A percentile compares a stretch with the other conserved stretches of the same genome.
Evolutionary conservation across 1,140 invertebrate species (phyloP).

Genomic region (Drosophila asahinai): DNA sequence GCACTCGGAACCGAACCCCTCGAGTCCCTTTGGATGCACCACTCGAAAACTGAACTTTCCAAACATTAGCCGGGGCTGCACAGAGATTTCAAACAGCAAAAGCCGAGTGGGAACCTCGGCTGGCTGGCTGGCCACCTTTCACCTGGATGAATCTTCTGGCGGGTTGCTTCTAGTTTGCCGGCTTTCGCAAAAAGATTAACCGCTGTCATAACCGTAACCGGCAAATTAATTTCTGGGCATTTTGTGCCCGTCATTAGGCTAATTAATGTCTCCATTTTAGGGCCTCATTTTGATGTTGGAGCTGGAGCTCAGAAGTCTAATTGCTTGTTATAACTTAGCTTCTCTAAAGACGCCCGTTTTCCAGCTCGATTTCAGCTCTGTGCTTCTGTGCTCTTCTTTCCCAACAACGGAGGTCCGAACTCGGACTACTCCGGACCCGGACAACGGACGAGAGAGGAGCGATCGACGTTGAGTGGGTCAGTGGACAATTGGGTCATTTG

Average conservation of each 20-base stretch:
- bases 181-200: conserved; percentile 60
- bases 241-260: conserved; percentile 79
- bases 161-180: conserved; percentile 11
- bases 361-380: conserved; percentile 22
- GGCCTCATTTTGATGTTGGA: conserved; percentile 44
- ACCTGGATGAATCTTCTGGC: conserved; percentile 34
- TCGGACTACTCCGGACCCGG: conserved; percentile 43
- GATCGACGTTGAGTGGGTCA: conserved; percentile 76
- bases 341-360: conserved; percentile 48
- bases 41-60: conserved; percentile 73
- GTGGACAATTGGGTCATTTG: conserved; percentile 85
- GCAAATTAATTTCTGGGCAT: conserved; percentile 76
- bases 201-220: conserved; percentile 80
- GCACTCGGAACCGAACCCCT: conserved; percentile 25
- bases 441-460: conserved; percentile 49
- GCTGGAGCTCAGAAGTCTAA: conserved; percentile 8
- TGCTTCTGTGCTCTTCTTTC: conserved; percentile 43
- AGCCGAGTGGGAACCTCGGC: conserved; percentile 28
- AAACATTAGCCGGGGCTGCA: conserved; percentile 56
- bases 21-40: conserved; percentile 20
- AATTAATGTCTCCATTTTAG: conserved; percentile 82
- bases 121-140: conserved; percentile 29
- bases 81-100: conserved; percentile 40
- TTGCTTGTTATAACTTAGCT: conserved; percentile 54
- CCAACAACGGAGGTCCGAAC: conserved; percentile 43